phyloP scores from a whole-genome alignment of 2,888 invertebrate species.

The Hydrotaea diabolus region DNA sequence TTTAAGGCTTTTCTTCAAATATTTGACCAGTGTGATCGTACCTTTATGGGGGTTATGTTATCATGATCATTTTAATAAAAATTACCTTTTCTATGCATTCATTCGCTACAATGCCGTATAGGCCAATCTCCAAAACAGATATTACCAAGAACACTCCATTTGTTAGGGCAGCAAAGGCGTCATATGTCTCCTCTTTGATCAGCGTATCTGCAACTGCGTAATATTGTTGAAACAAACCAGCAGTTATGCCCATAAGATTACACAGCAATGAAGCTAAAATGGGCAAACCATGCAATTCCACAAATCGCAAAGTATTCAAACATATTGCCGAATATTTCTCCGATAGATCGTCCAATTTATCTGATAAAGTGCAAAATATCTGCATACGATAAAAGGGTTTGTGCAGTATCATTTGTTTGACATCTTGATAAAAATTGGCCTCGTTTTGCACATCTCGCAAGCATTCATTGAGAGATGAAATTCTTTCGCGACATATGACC shows the following conservation, averaged over 20 bases:
- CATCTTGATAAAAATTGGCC: slow-evolving; percentile 72
- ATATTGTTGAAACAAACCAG: slow-evolving; percentile 75
- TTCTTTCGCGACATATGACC: slow-evolving; percentile 71
- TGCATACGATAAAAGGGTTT: slow-evolving; percentile 76
- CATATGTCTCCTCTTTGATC: slow-evolving; percentile 73
- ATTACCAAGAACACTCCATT: slow-evolving; percentile 75
- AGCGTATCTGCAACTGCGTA: slow-evolving; percentile 74
- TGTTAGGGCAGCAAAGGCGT: slow-evolving; percentile 74
- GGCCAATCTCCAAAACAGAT: slow-evolving; percentile 73
- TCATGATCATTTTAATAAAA: not conserved
- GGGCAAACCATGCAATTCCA: slow-evolving; percentile 71
- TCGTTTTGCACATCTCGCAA: slow-evolving; percentile 71
- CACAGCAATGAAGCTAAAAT: slow-evolving; percentile 75
- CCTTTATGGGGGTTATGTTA: too few relatives aligned
- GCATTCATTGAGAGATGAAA: slow-evolving; percentile 71
- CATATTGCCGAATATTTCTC: slow-evolving; percentile 71
- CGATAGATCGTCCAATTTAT: slow-evolving; percentile 74
- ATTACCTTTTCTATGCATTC: slow-evolving; percentile 69
- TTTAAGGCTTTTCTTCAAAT: too few relatives aligned
- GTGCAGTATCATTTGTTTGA: slow-evolving; percentile 70
- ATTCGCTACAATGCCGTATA: slow-evolving; percentile 72
- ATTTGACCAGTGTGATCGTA: too few relatives aligned
- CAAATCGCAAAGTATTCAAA: slow-evolving; percentile 67
- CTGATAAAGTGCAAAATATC: slow-evolving; percentile 75
- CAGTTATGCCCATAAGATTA: slow-evolving; percentile 77